Base-by-base conservation (phyloP, 2,113 vertebrate species). In the Ptilonorhynchus violaceus region DNA sequence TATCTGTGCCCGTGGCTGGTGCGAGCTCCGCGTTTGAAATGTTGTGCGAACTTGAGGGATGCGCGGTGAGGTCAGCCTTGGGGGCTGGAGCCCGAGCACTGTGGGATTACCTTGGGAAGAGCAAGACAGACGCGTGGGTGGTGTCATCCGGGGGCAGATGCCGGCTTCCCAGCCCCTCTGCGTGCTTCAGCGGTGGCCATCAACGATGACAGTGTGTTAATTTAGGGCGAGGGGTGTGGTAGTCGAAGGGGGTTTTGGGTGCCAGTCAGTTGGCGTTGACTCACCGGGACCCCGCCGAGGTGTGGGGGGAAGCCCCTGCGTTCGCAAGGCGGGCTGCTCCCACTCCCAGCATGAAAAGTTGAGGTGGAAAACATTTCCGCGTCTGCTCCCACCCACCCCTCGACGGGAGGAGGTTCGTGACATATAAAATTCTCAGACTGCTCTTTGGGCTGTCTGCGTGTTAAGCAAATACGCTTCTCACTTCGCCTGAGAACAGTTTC, bases 151-250 rank as follows among this genome's bases (percentile, higher is more conserved):
- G 82, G 90, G 78, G 33, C 64, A 47, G 74, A 1, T 0, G 3
- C 56, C n/a, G 20, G 59, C 63, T 86, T 24, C 24, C 33, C 46
- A 31, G 11, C 18, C 37, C 31, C 10, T 60, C 19, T 12, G 2
- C 3, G 0, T 19, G 27, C n/a, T 50, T 53, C 14, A 27, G n/a
- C 46, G 9, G n/a, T 39, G 30, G 22, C 46, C 17, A 0, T 47
- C 70, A 62, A 11, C 10, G 42, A 33, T 3, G 35, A 1, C 8
- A 18, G 30, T 13, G 8, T 87, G 72, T 31, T 25, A 17, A 11
- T 75, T 41, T 14, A 10, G 37, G 30, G 44, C 9, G 37, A 89
- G 68, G 15, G 27, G 13, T 50, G 42, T 20, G 53, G 10, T 39
- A n/a, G 19, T 9, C 16, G 70, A 13, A 46, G 41, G 20, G 46